These are phyloP conservation scores for Lysiphlebus fabarum DNA, from an alignment of 1,140 invertebrate genomes.

Conservation along the genomic window DNA sequence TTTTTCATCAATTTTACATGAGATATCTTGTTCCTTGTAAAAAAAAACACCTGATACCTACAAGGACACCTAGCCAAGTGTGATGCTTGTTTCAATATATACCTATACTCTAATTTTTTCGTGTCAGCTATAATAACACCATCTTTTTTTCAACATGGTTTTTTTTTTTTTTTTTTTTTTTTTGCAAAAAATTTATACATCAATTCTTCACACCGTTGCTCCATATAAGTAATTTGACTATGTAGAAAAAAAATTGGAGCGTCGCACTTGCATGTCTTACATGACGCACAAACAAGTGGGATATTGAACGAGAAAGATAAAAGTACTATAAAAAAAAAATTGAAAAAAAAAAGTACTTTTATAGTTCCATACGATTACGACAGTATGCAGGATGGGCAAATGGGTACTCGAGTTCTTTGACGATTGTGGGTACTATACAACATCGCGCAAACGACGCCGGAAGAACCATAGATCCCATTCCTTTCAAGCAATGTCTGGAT, in stretches of 20 bases:
- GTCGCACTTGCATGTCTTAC: no score
- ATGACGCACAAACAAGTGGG: no score
- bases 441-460: slow-evolving; percentile 3
- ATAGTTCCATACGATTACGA: slow-evolving; percentile 13
- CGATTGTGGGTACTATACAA: slow-evolving; percentile 4
- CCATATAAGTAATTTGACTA: no score
- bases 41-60: slow-evolving; percentile 19
- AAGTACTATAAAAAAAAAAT: neutral
- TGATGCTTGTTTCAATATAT: neutral
- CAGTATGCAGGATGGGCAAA: neutral
- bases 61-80: slow-evolving; percentile 16
- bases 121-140: neutral
- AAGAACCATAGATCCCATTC: slow-evolving; percentile 4
- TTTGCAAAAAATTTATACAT: neutral
- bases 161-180: neutral
- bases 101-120: slow-evolving; percentile 5
- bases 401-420: neutral
- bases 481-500: slow-evolving; percentile 16
- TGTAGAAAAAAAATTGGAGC: no score
- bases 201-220: no score
- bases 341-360: neutral
- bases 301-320: no score
- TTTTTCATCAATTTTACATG: neutral
- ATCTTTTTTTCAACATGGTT: no score
- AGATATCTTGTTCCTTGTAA: slow-evolving; percentile 13